Evolutionary conservation across 2,113 vertebrate genomes (phyloP).

Genomic region (Rhegmatorhina hoffmannsi): DNA sequence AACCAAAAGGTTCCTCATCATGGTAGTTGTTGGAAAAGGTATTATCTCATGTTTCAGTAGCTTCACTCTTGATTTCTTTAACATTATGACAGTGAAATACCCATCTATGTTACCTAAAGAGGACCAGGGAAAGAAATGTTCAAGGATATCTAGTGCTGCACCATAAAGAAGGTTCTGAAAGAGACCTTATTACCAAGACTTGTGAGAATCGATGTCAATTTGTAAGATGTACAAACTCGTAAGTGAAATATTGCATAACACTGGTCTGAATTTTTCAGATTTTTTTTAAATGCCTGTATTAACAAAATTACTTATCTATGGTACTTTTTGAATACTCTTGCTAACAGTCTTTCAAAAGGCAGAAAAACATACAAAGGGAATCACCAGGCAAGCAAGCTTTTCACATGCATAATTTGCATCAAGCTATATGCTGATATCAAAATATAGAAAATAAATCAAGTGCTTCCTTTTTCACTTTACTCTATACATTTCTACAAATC

Average conservation of each 20-base stretch:
- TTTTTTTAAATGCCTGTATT: neutral
- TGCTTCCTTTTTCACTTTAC: neutral
- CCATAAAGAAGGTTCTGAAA: neutral
- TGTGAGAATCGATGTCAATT: rapidly evolving
- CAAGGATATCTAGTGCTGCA: rapidly evolving
- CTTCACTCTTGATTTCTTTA: constrained; percentile 89
- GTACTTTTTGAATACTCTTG: neutral
- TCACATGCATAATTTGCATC: neutral
- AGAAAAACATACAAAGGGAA: neutral
- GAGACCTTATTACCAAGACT: neutral
- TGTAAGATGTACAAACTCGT: neutral
- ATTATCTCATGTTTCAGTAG: constrained; percentile 83
- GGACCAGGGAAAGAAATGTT: neutral
- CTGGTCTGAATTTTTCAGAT: rapidly evolving
- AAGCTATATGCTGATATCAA: neutral
- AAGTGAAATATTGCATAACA: neutral
- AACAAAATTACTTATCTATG: neutral
- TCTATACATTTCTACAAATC: neutral
- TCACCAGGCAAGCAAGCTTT: neutral
- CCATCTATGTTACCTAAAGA: constrained; percentile 83
- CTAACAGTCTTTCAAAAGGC: neutral
- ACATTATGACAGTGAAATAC: constrained; percentile 92
- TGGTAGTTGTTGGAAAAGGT: constrained; percentile 85
- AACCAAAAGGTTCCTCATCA: constrained; percentile 94
- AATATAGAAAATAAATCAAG: neutral